phyloP scores from a whole-genome alignment of 2,797 vertebrate genomes.

The Coendou prehensilis region DNA sequence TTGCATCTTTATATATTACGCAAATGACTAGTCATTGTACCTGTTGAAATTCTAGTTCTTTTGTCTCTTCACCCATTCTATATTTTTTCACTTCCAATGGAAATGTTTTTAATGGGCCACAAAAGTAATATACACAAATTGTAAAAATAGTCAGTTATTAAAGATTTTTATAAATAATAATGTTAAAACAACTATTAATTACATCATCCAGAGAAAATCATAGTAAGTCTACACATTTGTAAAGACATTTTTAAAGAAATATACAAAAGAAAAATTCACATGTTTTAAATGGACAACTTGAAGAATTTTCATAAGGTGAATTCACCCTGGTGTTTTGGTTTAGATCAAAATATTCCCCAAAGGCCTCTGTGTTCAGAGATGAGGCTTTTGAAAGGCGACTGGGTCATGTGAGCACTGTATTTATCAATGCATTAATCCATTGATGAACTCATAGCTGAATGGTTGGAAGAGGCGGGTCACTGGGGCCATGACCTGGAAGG shows the following conservation, averaged over 20 bases:
- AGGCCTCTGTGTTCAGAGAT: neutral
- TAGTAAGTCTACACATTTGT: neutral
- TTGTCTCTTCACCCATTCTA: neutral
- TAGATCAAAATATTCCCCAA: neutral
- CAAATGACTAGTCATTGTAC: neutral
- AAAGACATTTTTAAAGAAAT: neutral
- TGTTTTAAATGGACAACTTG: neutral
- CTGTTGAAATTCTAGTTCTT: neutral
- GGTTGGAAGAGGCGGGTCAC: neutral
- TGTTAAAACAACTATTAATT: neutral
- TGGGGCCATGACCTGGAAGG: neutral
- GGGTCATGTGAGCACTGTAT: neutral
- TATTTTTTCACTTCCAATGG: neutral
- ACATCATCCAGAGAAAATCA: neutral
- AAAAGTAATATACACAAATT: neutral
- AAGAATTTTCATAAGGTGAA: neutral
- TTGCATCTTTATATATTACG: neutral
- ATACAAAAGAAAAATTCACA: neutral
- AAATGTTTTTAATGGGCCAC: neutral
- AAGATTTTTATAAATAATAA: neutral
- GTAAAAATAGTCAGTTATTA: neutral
- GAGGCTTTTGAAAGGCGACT: neutral
- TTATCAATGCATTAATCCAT: neutral
- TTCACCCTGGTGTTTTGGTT: neutral
- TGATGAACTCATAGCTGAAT: neutral